Conservation (phyloP, 2,797 vertebrate species). For the Pteronotus mesoamericanus region DNA sequence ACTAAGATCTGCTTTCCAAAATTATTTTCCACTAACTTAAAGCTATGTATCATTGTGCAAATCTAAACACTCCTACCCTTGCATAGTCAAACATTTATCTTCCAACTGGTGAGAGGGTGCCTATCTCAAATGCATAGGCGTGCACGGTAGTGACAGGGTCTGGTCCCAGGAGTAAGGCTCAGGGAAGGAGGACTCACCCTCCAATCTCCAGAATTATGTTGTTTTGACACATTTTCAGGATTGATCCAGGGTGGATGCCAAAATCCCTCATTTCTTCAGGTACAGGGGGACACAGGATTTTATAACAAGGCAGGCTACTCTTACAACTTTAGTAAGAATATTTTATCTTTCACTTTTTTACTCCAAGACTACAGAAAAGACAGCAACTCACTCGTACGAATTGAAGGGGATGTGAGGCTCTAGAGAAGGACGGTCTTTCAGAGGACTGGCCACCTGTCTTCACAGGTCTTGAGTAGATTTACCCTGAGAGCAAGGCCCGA, state of each 20-base stretch:
- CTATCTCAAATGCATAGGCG: constrained; percentile 9
- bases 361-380: background rate
- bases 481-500: background rate
- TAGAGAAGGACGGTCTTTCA: background rate
- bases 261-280: background rate
- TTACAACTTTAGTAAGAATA: background rate
- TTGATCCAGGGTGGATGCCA: constrained; percentile 46
- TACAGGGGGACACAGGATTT: background rate
- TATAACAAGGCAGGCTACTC: background rate
- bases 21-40: constrained; percentile 71
- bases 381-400: background rate
- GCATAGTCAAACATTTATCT: constrained; percentile 39
- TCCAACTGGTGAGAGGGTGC: background rate
- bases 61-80: constrained; percentile 48
- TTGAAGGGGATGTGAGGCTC: background rate
- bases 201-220: constrained; percentile 31
- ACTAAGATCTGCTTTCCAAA: constrained; percentile 67
- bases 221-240: constrained; percentile 61
- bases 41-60: constrained; percentile 54
- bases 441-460: background rate
- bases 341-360: background rate
- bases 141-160: background rate
- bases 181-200: constrained; percentile 46
- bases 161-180: constrained; percentile 27
- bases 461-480: background rate